These are phyloP conservation scores for Crotalus adamanteus DNA, from an alignment of 2,797 vertebrate species.

Conservation along the genomic window DNA sequence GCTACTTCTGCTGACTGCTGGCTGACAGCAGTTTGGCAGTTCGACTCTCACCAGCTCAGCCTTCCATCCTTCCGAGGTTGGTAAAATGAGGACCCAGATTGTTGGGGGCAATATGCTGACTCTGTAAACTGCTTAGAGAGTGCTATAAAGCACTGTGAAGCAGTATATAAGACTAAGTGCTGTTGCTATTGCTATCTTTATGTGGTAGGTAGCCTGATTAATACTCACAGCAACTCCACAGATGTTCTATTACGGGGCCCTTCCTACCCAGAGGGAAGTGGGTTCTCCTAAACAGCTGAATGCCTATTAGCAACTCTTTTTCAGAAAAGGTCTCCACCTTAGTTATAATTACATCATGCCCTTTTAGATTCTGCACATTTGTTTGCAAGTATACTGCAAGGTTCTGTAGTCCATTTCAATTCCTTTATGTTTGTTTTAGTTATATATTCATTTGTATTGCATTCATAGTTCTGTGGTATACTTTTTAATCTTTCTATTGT, in stretches of 20 bases:
- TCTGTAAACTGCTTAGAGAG: too few species aligned
- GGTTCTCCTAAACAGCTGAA: neutral
- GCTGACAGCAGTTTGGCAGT: too few species aligned
- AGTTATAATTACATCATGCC: neutral
- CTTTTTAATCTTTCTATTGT: neutral
- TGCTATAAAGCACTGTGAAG: too few species aligned
- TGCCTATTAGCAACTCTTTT: neutral
- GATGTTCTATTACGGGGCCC: neutral
- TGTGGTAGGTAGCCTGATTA: neutral
- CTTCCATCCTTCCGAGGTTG: too few species aligned
- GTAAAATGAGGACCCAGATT: too few species aligned
- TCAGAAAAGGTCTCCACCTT: neutral
- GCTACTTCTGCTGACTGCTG: too few species aligned
- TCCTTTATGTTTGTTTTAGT: neutral
- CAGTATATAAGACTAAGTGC: too few species aligned
- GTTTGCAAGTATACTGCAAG: neutral
- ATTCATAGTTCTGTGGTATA: neutral
- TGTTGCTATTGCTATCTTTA: neutral
- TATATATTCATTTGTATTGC: neutral
- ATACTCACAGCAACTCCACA: neutral
- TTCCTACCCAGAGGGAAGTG: neutral
- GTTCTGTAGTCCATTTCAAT: neutral
- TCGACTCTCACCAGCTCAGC: too few species aligned
- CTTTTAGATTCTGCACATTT: neutral
- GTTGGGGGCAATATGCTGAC: too few species aligned